Base-by-base conservation (phyloP, 1,140 invertebrate genomes). In the Platorchestia sp. region DNA sequence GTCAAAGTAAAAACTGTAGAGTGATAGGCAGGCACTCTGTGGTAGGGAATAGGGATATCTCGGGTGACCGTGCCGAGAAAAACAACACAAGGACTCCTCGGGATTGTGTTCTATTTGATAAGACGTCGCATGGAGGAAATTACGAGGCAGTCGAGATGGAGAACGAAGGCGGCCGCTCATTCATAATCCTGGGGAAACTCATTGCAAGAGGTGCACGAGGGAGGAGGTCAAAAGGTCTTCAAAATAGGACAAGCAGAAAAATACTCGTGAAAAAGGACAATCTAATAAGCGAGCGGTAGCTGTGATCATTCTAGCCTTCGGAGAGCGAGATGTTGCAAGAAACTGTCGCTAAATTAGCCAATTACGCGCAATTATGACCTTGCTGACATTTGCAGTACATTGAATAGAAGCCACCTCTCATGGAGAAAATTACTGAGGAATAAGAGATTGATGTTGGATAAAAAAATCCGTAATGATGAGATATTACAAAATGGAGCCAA, bases 41-140 rank as follows among this genome's bases (percentile, higher is more conserved):
- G 59, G 59, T 27, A 75, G 59, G 59, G 36, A n/a, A n/a, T n/a
- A n/a, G n/a, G n/a, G n/a, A n/a, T 10, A 75, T 36, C 14, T 75
- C 27, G 59, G 14, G 59, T 75, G 10, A 75, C 59, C 59, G 14
- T 75, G 59, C 59, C 59, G 27, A 75, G 59, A 51, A 51, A 75
- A 75, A 75, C 59, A 75, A 75, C 59, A 75, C 59, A 22, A 75
- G 6, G 59, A 75, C 59, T 75, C 10, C 59, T 19, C 59, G 59
- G 59, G 59, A 75, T 75, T 75, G 59, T 75, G 59, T 75, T 75
- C 59, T 75, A 75, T 75, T 75, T 75, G 59, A 75, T 75, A 75
- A 75, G 59, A 36, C 59, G 59, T 75, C 59, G 59, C 59, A 75
- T 75, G 59, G 59, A 75, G 59, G 59, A 75, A 75, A 75, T 75